Percentiles rank a stretch among this genome's conserved stretches.
These are phyloP conservation scores for Agriopis marginaria DNA, from an alignment of 2,888 invertebrate species.

Conservation along the genomic window DNA sequence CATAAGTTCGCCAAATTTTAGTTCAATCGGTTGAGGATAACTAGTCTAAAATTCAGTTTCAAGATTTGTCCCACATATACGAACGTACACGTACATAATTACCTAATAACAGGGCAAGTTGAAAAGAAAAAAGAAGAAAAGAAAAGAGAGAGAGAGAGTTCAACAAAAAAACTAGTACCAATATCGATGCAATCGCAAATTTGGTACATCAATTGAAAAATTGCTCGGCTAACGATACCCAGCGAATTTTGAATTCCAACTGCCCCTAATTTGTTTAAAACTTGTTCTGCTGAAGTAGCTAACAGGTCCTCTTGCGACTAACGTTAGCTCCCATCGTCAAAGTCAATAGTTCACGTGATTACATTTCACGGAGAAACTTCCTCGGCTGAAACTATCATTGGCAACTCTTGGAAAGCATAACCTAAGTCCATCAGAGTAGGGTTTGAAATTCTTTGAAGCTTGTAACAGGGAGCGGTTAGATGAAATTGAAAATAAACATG, in stretches of 20 bases:
- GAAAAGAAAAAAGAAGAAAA: no score
- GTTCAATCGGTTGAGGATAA: no score
- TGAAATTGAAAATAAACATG: constrained; percentile 35
- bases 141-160: no score
- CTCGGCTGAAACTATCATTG: constrained; percentile 18
- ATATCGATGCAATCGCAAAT: no score
- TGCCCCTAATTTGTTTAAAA: constrained; percentile 13
- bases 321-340: constrained; percentile 17
- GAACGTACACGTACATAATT: no score
- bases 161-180: no score
- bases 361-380: constrained; percentile 18
- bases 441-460: constrained; percentile 9
- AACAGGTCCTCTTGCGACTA: constrained; percentile 14
- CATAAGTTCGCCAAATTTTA: no score
- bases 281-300: constrained; percentile 6
- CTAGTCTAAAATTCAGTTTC: no score
- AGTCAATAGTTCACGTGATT: constrained; percentile 20
- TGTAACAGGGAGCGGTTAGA: constrained; percentile 10
- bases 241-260: background rate
- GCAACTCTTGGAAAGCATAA: background rate
- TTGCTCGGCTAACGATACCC: no score
- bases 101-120: no score
- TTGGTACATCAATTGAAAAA: no score
- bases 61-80: no score
- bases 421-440: background rate